A percentile compares a stretch with the other conserved stretches of the same genome.
Conservation (phyloP, 2,797 vertebrate species). For the Heterohyrax brucei region DNA sequence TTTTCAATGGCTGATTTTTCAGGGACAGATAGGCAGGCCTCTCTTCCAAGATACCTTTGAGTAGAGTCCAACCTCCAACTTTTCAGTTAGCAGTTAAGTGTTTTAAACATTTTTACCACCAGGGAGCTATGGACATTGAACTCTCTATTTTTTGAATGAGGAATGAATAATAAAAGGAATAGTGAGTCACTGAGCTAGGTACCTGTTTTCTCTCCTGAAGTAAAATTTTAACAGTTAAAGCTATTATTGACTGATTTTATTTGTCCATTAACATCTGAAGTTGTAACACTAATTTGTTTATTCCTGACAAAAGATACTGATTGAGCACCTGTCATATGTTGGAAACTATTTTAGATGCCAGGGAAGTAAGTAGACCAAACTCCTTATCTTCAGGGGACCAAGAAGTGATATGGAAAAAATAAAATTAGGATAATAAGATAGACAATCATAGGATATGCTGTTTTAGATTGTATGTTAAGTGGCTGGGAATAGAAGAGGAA, state of each 20-base stretch:
- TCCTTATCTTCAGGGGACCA: neutral
- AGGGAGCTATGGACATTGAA: neutral
- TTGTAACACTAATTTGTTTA: neutral
- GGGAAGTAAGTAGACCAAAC: neutral
- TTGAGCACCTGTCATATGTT: neutral
- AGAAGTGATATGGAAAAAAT: neutral
- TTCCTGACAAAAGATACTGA: neutral
- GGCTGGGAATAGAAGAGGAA: neutral
- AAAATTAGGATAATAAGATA: neutral
- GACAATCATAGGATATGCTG: neutral
- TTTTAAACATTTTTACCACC: neutral
- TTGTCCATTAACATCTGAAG: neutral
- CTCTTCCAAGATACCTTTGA: neutral
- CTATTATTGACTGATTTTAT: neutral
- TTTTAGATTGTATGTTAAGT: neutral
- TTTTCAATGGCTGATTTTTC: neutral
- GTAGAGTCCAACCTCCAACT: neutral
- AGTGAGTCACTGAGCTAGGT: neutral
- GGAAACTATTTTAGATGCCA: neutral
- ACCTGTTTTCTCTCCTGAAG: neutral
- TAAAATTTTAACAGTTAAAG: conserved; percentile 14
- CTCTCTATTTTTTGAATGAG: neutral
- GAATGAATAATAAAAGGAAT: neutral
- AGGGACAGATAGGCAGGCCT: neutral
- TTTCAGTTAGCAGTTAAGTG: neutral